A percentile compares a stretch with the other conserved stretches of the same genome.
These are phyloP conservation scores for Micrasema minimum DNA, from an alignment of 1,140 invertebrate species.

Conservation along the genomic window DNA sequence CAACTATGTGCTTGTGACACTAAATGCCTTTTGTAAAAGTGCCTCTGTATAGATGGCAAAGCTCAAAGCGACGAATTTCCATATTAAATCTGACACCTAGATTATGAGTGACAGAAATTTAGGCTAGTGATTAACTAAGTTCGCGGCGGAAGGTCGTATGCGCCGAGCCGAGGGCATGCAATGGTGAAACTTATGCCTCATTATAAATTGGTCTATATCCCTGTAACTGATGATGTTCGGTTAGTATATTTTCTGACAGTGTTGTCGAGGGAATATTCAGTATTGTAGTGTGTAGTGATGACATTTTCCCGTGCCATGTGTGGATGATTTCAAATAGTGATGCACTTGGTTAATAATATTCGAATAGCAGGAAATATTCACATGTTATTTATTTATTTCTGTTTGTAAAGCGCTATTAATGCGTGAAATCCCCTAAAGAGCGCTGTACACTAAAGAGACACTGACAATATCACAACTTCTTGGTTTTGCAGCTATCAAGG, in stretches of 20 bases:
- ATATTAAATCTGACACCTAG: slow-evolving; percentile 20
- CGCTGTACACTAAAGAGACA: no score
- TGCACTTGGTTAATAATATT: no score
- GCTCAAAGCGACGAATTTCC: not conserved
- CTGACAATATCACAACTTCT: no score
- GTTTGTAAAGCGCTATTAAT: no score
- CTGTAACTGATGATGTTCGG: not conserved
- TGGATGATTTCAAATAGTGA: no score
- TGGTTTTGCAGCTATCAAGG: no score
- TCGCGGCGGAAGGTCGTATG: slow-evolving; percentile 3
- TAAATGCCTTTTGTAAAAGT: no score
- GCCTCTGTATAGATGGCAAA: no score
- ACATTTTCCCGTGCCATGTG: slow-evolving; percentile 35
- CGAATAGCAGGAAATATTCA: no score
- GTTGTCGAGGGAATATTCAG: slow-evolving; percentile 33
- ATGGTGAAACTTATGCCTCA: slow-evolving; percentile 3
- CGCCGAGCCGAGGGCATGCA: slow-evolving; percentile 14
- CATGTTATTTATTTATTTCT: no score
- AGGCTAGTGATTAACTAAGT: slow-evolving; percentile 47
- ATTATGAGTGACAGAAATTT: slow-evolving; percentile 53
- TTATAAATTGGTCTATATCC: slow-evolving; percentile 1
- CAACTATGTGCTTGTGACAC: no score
- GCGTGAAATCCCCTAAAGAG: no score
- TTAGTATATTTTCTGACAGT: slow-evolving; percentile 14
- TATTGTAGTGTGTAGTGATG: slow-evolving; percentile 24